Evolutionary conservation across 2,797 vertebrate genomes (phyloP).

Genomic region (Vespertilio murinus): DNA sequence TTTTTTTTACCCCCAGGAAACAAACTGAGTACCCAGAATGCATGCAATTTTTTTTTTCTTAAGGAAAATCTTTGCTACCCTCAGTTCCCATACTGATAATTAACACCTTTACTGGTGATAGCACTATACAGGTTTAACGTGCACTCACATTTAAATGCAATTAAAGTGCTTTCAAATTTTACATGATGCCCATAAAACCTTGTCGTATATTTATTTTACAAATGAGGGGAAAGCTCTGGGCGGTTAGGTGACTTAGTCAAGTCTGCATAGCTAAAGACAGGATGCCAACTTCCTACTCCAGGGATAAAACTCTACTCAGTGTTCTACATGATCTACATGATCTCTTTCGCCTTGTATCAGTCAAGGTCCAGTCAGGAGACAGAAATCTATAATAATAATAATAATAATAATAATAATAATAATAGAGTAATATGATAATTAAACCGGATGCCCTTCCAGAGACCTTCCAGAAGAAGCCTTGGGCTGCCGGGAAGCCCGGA

Average conservation of each 20-base stretch:
- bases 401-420: background rate
- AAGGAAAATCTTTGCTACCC: background rate
- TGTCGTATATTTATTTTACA: background rate
- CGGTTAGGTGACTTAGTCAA: background rate
- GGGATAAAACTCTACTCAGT: background rate
- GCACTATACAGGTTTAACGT: background rate
- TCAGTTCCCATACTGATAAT: background rate
- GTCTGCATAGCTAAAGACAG: background rate
- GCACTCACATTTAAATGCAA: background rate
- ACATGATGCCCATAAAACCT: background rate
- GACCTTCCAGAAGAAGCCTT: fast-evolving
- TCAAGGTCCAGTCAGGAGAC: background rate
- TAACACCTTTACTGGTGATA: background rate
- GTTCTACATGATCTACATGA: background rate
- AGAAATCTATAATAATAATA: background rate
- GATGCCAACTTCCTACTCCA: background rate
- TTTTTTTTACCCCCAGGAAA: background rate
- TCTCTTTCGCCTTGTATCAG: background rate
- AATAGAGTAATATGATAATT: no score
- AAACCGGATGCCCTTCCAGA: no score
- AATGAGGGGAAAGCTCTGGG: background rate
- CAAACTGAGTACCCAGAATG: background rate
- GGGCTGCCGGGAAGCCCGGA: no score
- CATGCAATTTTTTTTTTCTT: background rate
- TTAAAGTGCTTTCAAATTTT: background rate